Percentiles rank a stretch among this genome's conserved stretches.
Evolutionary conservation across 2,113 vertebrate species (phyloP).

Genomic region (Phyllostomus hastatus): DNA sequence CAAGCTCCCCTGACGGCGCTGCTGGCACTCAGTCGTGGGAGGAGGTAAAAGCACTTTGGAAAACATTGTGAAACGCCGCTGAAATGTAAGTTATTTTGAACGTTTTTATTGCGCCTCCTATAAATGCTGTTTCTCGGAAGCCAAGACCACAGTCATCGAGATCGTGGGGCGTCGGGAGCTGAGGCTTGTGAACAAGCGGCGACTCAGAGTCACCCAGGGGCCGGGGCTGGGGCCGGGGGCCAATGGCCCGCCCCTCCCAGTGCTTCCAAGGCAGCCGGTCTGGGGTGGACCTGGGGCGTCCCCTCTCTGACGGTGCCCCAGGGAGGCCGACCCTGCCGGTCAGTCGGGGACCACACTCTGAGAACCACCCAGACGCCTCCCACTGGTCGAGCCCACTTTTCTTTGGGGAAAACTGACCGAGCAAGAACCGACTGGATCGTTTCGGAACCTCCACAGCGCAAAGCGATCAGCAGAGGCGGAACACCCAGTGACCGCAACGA

Average conservation of each 20-base stretch:
- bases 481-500: background rate
- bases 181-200: too few species aligned
- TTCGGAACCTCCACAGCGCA: background rate
- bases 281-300: background rate
- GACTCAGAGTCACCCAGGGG: too few species aligned
- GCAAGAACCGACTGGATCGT: background rate
- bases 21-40: background rate
- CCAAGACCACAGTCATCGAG: too few species aligned
- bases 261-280: background rate
- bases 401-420: background rate
- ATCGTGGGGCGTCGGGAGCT: too few species aligned
- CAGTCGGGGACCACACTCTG: background rate
- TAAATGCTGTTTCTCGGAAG: too few species aligned
- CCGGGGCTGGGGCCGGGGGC: too few species aligned
- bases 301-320: background rate
- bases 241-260: too few species aligned
- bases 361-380: background rate
- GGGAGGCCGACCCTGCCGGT: background rate
- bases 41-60: background rate
- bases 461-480: background rate
- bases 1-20: background rate
- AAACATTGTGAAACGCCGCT: background rate
- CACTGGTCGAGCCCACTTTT: background rate
- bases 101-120: background rate
- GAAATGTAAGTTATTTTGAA: background rate